Conservation (phyloP, 2,113 vertebrate species). For the Megalops atlanticus region DNA sequence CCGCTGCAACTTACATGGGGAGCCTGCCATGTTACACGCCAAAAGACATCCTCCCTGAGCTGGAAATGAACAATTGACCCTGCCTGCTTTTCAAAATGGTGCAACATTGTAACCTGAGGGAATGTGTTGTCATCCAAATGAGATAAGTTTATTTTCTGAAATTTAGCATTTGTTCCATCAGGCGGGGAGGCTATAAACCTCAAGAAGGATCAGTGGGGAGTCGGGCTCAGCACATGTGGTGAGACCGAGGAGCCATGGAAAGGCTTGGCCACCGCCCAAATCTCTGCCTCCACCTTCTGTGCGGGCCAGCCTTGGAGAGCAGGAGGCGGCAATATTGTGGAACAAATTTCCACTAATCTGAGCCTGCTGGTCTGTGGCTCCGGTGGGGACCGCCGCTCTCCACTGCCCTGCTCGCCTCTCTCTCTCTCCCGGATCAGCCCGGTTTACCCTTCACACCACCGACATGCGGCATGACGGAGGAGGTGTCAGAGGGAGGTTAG, state of each 20-base stretch:
- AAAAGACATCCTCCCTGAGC: slow-evolving; percentile 67
- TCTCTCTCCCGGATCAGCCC: slow-evolving; percentile 47
- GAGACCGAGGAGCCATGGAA: slow-evolving; percentile 69
- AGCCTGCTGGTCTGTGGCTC: slow-evolving; percentile 75
- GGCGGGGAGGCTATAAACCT: slow-evolving; percentile 86
- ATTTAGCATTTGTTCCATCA: slow-evolving; percentile 89
- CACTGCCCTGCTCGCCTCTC: slow-evolving; percentile 56
- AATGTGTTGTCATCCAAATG: slow-evolving; percentile 91
- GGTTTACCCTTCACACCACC: slow-evolving; percentile 63
- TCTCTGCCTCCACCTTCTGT: slow-evolving; percentile 91
- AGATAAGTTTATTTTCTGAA: slow-evolving; percentile 94
- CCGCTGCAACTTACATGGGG: slow-evolving; percentile 57
- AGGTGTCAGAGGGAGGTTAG: slow-evolving; percentile 51
- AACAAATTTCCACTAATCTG: slow-evolving; percentile 86
- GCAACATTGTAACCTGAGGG: slow-evolving; percentile 85
- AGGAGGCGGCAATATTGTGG: slow-evolving; percentile 80
- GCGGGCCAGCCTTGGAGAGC: slow-evolving; percentile 77
- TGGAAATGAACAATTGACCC: slow-evolving; percentile 77
- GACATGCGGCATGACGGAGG: slow-evolving; percentile 62
- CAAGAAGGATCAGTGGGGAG: slow-evolving; percentile 80
- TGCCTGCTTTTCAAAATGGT: slow-evolving; percentile 74
- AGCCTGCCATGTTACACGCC: slow-evolving; percentile 58
- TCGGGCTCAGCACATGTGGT: slow-evolving; percentile 77
- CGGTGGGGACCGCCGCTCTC: slow-evolving; percentile 67
- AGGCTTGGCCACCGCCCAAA: slow-evolving; percentile 85